phyloP scores from a whole-genome alignment of 1,140 invertebrate genomes.

The Lerema accius region DNA sequence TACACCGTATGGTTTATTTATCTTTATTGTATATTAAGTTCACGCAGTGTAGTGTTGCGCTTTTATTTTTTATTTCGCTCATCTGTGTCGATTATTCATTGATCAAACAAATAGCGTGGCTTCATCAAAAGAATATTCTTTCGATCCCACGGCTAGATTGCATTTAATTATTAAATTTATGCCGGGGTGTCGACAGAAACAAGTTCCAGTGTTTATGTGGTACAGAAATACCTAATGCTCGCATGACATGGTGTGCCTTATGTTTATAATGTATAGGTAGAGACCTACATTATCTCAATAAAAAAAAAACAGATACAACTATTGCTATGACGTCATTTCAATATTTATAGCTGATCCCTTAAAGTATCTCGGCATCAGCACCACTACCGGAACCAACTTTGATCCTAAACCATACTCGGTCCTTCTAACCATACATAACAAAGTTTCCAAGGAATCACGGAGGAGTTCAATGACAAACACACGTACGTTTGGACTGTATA shows the following conservation, averaged over 20 bases:
- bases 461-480: no score
- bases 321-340: no score
- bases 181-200: constrained; percentile 43
- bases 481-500: no score
- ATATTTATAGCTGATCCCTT: no score
- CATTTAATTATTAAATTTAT: constrained; percentile 56
- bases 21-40: constrained; percentile 48
- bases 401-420: no score
- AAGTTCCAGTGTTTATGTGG: constrained; percentile 28
- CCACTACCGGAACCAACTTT: no score
- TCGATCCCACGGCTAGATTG: constrained; percentile 42
- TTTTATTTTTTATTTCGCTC: constrained; percentile 51
- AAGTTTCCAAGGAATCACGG: no score
- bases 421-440: no score
- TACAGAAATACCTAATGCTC: constrained; percentile 29
- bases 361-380: no score
- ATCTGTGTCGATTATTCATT: constrained; percentile 54
- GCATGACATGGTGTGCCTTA: constrained; percentile 7
- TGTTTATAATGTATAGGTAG: no score
- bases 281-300: no score
- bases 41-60: constrained; percentile 42
- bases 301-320: no score
- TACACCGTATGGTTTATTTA: constrained; percentile 52
- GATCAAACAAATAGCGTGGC: constrained; percentile 62
- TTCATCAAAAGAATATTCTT: constrained; percentile 59